Conservation (phyloP, 1,140 invertebrate genomes). For the Drosophila ogumai region DNA sequence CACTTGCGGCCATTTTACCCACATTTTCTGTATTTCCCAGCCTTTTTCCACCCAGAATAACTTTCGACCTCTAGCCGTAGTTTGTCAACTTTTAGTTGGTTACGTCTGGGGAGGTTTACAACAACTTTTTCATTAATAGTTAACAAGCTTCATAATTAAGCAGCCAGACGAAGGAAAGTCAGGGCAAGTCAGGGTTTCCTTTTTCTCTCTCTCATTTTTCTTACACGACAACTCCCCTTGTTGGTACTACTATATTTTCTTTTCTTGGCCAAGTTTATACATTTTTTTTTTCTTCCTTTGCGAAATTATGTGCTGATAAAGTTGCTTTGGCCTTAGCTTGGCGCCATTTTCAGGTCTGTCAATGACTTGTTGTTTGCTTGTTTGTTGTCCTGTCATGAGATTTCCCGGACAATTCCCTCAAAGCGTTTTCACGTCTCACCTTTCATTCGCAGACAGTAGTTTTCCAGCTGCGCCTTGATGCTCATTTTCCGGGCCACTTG, state of each 20-base stretch:
- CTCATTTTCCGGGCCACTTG: slow-evolving; percentile 75
- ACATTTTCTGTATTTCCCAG: slow-evolving; percentile 1
- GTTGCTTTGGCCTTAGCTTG: slow-evolving; percentile 44
- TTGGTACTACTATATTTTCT: not conserved
- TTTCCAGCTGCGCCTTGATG: slow-evolving; percentile 41
- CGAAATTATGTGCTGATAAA: slow-evolving; percentile 62
- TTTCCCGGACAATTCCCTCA: slow-evolving; percentile 53
- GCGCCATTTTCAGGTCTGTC: slow-evolving; percentile 44
- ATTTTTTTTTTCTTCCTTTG: slow-evolving; percentile 10
- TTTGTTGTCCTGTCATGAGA: slow-evolving; percentile 67
- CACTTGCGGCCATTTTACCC: not conserved
- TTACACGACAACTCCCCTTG: not conserved
- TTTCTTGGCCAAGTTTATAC: slow-evolving; percentile 23
- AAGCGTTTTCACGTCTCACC: slow-evolving; percentile 54
- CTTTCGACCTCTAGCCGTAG: slow-evolving; percentile 30
- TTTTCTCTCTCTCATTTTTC: not conserved
- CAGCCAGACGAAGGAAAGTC: slow-evolving; percentile 55
- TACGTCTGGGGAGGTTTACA: slow-evolving; percentile 63
- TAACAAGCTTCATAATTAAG: slow-evolving; percentile 83
- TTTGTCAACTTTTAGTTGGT: slow-evolving; percentile 62
- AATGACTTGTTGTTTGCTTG: slow-evolving; percentile 68
- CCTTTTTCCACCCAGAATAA: not conserved
- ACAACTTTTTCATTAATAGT: slow-evolving; percentile 83
- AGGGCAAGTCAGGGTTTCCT: slow-evolving; percentile 13
- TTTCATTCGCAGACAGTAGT: slow-evolving; percentile 65